Evolutionary conservation across 2,113 vertebrate genomes (phyloP), one percentile per base, ranked within the genome.

Genomic region (Melospiza georgiana): DNA sequence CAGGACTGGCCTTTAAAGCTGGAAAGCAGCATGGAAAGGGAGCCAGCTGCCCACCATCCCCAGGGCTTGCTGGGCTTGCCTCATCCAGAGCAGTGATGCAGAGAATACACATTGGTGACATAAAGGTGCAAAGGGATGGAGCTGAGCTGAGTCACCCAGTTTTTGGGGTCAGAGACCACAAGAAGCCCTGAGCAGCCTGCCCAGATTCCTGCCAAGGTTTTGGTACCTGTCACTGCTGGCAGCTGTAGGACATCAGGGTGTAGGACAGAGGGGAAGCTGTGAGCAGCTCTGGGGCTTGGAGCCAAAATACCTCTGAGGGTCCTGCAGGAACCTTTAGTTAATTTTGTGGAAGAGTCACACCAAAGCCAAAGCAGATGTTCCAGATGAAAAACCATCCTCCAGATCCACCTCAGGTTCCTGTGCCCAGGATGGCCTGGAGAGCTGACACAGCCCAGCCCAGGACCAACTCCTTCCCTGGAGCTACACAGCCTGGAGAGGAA

Each of bases 401-500:
- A 84, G 71, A 72, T 24, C 67, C 55, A 77, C 86, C 49, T 89
- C 17, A 51, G 80, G 76, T 81, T 94, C 91, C 94, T 39, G 85
- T 43, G 87, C 80, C 90, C 77, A 85, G 88, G 71, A 94, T 12
- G 31, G 88, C 55, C 87, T 72, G 68, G 65, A 95, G 74, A 19
- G 41, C 83, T 95, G 74, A 94, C 78, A 79, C 66, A 95, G 93
- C 94, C 92, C 87, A 96, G 95, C 78, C 94, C 10, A 33, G 57
- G 66, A 93, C 62, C 63, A 55, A 43, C 63, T 72, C 58, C 65
- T 90, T 72, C 58, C 90, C 92, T 96, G 94, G 58, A 95, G 84
- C 75, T 93, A 90, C 79, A 59, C 46, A 89, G 94, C 88, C 84
- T 66, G 94, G 71, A 96, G 82, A 67, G 93, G 93, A 96, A 97